A percentile compares a stretch with the other conserved stretches of the same genome.
Conservation (phyloP, 2,888 invertebrate genomes). For the Galeopsomyia nigrocyanea region DNA sequence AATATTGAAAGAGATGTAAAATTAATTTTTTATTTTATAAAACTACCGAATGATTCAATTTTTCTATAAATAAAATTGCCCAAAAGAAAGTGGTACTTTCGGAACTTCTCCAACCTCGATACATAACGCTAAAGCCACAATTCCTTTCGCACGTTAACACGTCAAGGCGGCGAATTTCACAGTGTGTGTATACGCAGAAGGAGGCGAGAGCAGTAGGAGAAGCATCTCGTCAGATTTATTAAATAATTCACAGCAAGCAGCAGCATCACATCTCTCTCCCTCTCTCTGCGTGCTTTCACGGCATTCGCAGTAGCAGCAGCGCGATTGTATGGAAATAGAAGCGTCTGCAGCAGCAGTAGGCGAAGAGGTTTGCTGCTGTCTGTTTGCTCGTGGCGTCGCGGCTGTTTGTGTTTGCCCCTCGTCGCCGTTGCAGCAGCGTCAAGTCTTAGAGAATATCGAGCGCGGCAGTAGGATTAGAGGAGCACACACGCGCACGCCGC, state of each 20-base stretch:
- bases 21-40: no score
- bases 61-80: no score
- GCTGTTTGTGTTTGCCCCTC: slow-evolving; percentile 36
- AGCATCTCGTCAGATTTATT: slow-evolving; percentile 23
- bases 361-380: background rate
- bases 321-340: slow-evolving; percentile 13
- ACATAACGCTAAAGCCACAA: background rate
- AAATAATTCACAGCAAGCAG: slow-evolving; percentile 31
- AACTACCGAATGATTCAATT: no score
- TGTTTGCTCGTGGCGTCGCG: slow-evolving; percentile 22
- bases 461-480: slow-evolving; percentile 20
- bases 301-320: background rate
- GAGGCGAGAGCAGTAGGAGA: background rate
- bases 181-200: background rate
- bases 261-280: background rate
- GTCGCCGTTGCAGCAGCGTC: background rate
- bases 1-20: no score
- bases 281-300: slow-evolving; percentile 4
- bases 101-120: no score
- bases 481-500: background rate
- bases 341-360: slow-evolving; percentile 1
- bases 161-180: slow-evolving; percentile 1
- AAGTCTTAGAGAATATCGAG: slow-evolving; percentile 42
- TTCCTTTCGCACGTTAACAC: background rate
- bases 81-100: no score